A percentile compares a stretch with the other conserved stretches of the same genome.
These are phyloP conservation scores for Carlito syrichta DNA, from an alignment of 2,113 vertebrate species.

Conservation along the genomic window DNA sequence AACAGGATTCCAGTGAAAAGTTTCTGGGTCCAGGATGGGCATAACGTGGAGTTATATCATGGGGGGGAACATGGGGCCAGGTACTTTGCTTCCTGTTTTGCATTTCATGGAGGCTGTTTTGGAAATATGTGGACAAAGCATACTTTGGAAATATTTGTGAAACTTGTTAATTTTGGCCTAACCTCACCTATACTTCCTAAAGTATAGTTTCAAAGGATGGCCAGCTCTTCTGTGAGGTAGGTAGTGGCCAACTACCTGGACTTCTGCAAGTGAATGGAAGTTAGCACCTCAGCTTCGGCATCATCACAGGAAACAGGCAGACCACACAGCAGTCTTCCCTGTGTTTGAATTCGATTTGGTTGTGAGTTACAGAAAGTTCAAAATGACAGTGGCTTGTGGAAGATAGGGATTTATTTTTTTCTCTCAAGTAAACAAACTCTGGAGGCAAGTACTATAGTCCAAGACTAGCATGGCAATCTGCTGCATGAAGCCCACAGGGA, in stretches of 20 bases:
- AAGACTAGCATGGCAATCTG: neutral
- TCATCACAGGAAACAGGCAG: neutral
- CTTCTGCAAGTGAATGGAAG: neutral
- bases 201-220: slow-evolving; percentile 11
- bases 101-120: neutral
- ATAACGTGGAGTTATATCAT: neutral
- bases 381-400: neutral
- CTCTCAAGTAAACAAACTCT: neutral
- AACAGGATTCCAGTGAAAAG: neutral
- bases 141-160: slow-evolving; percentile 6
- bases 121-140: neutral
- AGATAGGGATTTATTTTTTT: neutral
- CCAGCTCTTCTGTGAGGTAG: neutral
- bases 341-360: neutral
- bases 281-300: neutral
- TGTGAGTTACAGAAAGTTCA: neutral
- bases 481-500: neutral
- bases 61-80: neutral
- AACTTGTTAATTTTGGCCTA: slow-evolving; percentile 39
- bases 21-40: neutral
- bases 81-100: neutral
- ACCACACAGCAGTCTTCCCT: neutral
- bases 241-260: neutral
- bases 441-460: neutral
- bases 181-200: neutral